Evolutionary conservation across 2,888 invertebrate genomes (phyloP).

Genomic region (Temnothorax ravouxi): DNA sequence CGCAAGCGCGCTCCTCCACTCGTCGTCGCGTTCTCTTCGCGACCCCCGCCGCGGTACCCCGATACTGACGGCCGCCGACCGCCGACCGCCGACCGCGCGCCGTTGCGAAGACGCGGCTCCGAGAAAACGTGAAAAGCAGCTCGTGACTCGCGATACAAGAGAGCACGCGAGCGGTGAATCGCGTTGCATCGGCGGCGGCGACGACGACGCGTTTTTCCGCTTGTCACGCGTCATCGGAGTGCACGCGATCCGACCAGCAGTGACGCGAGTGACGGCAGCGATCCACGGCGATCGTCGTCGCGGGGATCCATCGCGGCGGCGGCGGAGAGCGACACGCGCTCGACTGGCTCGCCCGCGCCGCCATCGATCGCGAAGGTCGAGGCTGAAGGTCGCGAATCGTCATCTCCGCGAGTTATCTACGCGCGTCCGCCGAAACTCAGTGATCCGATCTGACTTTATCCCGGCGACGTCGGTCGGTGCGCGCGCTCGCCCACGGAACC

Average conservation of each 20-base stretch:
- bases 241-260: conserved; percentile 21
- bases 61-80: neutral
- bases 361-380: conserved; percentile 63
- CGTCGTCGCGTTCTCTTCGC: neutral
- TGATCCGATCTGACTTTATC: conserved; percentile 11
- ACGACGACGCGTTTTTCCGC: no score
- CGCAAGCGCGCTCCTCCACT: conserved; percentile 6
- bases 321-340: conserved; percentile 21
- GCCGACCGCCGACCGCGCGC: no score
- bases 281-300: conserved; percentile 29
- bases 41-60: neutral
- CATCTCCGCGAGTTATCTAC: conserved; percentile 9
- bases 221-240: neutral
- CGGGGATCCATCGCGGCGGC: conserved; percentile 2
- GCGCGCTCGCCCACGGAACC: conserved; percentile 4
- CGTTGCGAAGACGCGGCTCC: neutral
- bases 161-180: neutral
- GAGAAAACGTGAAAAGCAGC: neutral
- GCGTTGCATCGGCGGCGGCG: neutral
- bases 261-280: conserved; percentile 54
- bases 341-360: conserved; percentile 37
- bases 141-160: neutral
- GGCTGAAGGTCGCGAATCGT: conserved; percentile 56
- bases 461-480: neutral
- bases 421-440: conserved; percentile 7